phyloP scores from a whole-genome alignment of 2,888 invertebrate genomes.

The Folsomia candida region DNA sequence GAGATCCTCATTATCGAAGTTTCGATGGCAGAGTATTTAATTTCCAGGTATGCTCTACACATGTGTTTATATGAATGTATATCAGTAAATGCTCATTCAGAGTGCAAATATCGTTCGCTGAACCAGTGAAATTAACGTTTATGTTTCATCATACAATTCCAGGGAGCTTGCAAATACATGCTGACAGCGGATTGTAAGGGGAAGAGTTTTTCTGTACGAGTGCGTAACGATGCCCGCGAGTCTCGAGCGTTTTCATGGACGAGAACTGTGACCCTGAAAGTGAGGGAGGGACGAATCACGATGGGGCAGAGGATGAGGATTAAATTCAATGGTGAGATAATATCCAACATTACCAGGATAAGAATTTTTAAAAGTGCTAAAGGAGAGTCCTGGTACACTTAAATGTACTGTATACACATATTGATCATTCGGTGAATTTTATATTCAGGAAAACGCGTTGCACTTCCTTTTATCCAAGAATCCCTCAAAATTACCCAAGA shows the following conservation, averaged over 20 bases:
- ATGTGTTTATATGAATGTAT: too few relatives aligned
- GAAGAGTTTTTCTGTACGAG: slow-evolving; percentile 75
- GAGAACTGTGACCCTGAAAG: slow-evolving; percentile 78
- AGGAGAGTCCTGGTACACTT: too few relatives aligned
- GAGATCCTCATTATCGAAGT: slow-evolving; percentile 91
- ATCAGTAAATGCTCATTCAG: too few relatives aligned
- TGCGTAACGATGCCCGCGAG: slow-evolving; percentile 80
- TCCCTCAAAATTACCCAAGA: slow-evolving; percentile 59
- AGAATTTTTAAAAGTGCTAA: too few relatives aligned
- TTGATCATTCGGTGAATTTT: too few relatives aligned
- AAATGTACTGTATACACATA: too few relatives aligned
- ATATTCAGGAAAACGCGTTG: slow-evolving; percentile 68
- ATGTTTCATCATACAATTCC: slow-evolving; percentile 28
- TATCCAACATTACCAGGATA: too few relatives aligned
- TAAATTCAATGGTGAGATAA: slow-evolving; percentile 85
- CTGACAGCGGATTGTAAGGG: slow-evolving; percentile 74
- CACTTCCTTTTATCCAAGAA: slow-evolving; percentile 64
- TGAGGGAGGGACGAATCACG: slow-evolving; percentile 61
- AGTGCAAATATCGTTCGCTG: too few relatives aligned
- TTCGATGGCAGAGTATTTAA: slow-evolving; percentile 92
- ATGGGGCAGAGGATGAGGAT: slow-evolving; percentile 81
- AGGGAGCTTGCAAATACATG: slow-evolving; percentile 86
- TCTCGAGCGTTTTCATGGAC: slow-evolving; percentile 86
- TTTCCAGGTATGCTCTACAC: slow-evolving; percentile 70
- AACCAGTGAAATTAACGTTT: background rate